Evolutionary conservation across 2,113 vertebrate genomes (phyloP).

Genomic region (Aramus guarauna): DNA sequence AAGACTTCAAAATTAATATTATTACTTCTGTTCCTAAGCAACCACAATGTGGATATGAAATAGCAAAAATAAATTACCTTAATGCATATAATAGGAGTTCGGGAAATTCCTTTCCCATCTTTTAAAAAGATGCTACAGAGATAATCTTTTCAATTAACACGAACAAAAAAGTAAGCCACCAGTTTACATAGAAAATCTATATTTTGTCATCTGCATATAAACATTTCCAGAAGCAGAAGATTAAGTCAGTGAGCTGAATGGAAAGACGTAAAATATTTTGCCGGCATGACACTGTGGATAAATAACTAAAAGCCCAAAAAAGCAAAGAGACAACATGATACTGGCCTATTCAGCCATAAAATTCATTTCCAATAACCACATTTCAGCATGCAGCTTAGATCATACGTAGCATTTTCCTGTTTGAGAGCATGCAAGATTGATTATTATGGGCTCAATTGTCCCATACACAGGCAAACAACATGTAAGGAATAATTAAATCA

Average conservation of each 20-base stretch:
- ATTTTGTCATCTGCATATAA: slow-evolving; percentile 37
- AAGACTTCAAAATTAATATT: background rate
- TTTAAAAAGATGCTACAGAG: background rate
- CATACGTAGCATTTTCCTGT: background rate
- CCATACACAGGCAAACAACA: slow-evolving; percentile 18
- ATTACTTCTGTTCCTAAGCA: background rate
- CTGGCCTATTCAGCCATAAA: background rate
- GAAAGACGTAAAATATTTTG: slow-evolving; percentile 20
- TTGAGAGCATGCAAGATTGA: slow-evolving; percentile 37
- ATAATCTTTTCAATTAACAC: background rate
- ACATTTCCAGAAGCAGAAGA: slow-evolving; percentile 37
- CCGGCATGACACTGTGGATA: background rate
- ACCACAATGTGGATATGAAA: background rate
- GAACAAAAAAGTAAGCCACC: background rate
- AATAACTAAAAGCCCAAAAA: slow-evolving; percentile 36
- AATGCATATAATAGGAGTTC: background rate
- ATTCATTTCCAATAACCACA: slow-evolving; percentile 44
- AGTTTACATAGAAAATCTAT: slow-evolving; percentile 1
- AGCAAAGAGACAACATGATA: background rate
- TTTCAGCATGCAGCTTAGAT: slow-evolving; percentile 30
- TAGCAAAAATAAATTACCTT: background rate
- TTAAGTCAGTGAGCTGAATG: background rate
- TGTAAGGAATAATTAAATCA: slow-evolving; percentile 39
- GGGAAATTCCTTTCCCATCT: background rate
- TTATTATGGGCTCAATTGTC: slow-evolving; percentile 17